Base-by-base conservation (phyloP, 2,888 invertebrate genomes). In the Leptinotarsa rubiginosa region DNA sequence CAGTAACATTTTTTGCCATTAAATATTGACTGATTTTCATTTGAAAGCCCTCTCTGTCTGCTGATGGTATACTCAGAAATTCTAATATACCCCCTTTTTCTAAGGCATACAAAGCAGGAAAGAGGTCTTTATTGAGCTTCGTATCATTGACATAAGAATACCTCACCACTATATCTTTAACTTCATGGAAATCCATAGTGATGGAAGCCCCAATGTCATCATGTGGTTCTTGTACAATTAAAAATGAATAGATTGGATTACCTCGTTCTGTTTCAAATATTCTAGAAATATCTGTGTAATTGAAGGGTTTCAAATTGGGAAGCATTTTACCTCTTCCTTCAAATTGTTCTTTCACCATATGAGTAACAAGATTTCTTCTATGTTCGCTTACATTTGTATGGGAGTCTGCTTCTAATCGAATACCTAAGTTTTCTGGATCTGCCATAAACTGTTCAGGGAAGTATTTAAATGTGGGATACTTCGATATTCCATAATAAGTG, bases 391-490 rank as follows among this genome's bases (percentile, higher is more conserved):
- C 88, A 47, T 90, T 89, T 7, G 72, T 76, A 47, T 89, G 73
- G 13, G 75, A 75, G 56, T 75, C 76, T 22, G 76, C 73, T 31
- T 73, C 72, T 69, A 94, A 85, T 31, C 88, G 87, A n/a, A 89
- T 88, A 22, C 96, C 95, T 73, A 92, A 87, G 81, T 92, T 91
- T 15, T 90, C 89, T 56, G 90, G 87, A 22, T 89, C 90, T 70
- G 92, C 90, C 47, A 89, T 85, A 80, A 90, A 93, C 76, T 90
- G 88, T 70, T 95, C 93, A 76, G 93, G 92, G 83, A 96, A 93
- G 81, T 95, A 94, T 78, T 94, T 92, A 50, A 99, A 86, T 2
- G 95, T 94, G 1, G 99, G 99, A 88, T 97, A 98, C 0, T 92
- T 92, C 92, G 94, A 93, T 59, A 98, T 91, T 85, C 96, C 96